These are phyloP conservation scores for Polyploca ridens DNA, from an alignment of 2,888 invertebrate genomes.

Conservation along the genomic window DNA sequence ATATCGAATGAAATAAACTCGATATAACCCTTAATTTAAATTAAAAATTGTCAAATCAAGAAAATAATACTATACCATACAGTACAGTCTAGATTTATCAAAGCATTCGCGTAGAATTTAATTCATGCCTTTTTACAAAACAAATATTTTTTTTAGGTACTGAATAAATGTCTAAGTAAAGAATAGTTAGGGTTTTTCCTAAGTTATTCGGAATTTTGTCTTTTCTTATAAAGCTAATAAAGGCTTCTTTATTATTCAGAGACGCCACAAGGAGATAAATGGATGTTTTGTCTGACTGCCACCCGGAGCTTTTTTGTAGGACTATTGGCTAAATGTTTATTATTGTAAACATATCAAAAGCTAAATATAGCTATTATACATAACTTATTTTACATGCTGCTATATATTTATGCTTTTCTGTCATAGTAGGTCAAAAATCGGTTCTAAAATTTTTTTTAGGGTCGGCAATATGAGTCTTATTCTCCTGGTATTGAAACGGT, in stretches of 20 bases:
- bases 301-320: not conserved
- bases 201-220: not conserved
- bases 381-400: no score
- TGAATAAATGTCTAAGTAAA: not conserved
- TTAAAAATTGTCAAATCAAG: not conserved
- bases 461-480: no score
- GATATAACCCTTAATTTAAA: not conserved
- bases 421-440: no score
- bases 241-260: constrained; percentile 5
- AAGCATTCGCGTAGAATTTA: not conserved
- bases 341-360: not conserved
- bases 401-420: no score
- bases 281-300: constrained; percentile 1
- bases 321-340: not conserved
- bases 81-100: not conserved
- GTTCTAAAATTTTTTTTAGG: no score
- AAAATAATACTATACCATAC: not conserved
- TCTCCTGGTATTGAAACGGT: no score
- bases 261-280: not conserved
- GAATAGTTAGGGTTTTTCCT: not conserved
- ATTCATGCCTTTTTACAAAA: not conserved
- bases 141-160: not conserved
- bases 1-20: no score
- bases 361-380: not conserved
- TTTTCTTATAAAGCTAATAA: not conserved